Evolutionary conservation across 2,797 vertebrate species (phyloP), one percentile per base, ranked within the genome.

Genomic region (Pseudochirops corinnae): DNA sequence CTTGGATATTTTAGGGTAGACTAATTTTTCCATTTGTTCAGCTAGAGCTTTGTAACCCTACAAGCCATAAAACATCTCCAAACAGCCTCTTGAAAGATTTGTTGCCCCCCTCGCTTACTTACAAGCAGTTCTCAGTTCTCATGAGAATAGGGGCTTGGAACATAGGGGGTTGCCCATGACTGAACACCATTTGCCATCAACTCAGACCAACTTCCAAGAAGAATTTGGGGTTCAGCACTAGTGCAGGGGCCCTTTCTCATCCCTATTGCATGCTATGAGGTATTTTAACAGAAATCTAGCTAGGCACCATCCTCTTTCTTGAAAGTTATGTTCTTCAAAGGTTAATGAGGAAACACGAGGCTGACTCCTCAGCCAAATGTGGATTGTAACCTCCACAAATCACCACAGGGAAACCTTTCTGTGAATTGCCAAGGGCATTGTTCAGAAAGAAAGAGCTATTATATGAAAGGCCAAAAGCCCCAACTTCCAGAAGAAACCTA

Each of bases 1-100:
- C 92, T 98, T 97, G 96, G 95, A n/a, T 94, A 94, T 93, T 97
- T 96, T 98, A 95, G 98, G 96, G 96, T 82, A 93, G 90, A 96
- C 95, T 96, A 95, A 58, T 96, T 98, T 98, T 98, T 95, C 96
- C 94, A 97, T 97, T 98, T 96, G 97, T 98, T 98, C 96, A 97
- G 96, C 96, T 97, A 97, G 94, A 97, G 94, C 96, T 90, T 96
- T 93, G 93, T 92, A 74, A 95, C 97, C 94, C 91, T 96, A 60
- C 0, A 18, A 96, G 92, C 93, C 97, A 96, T 98, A 97, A 96
- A 98, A 96, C 94, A 93, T 97, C 96, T 98, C 95, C 95, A 87
- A 92, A 67, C 91, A 95, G 94, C 60, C 82, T 97, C 90, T 96
- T 91, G 96, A 97, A 97, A 96, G 95, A 97, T 98, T 97, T 97